These are phyloP conservation scores for Quadroppia sp. DNA, from an alignment of 2,888 invertebrate species.

Conservation along the genomic window DNA sequence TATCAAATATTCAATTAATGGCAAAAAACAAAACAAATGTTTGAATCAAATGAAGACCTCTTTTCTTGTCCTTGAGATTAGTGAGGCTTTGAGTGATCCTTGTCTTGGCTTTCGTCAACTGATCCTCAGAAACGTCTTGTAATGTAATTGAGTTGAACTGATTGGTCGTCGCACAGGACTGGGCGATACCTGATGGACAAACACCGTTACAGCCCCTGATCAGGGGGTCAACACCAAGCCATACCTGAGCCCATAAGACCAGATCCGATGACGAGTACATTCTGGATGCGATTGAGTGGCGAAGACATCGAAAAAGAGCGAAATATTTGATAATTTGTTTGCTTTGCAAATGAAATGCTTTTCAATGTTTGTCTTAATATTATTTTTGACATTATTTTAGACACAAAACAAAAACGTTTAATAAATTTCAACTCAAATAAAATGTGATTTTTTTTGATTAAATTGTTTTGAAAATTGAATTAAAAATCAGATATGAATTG, in stretches of 20 bases:
- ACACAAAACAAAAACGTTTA: neutral
- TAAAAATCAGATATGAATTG: no score
- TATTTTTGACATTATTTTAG: constrained; percentile 5
- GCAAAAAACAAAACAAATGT: neutral
- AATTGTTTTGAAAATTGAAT: no score
- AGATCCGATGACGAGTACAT: constrained; percentile 48
- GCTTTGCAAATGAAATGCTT: no score
- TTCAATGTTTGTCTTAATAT: neutral
- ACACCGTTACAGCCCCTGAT: no score
- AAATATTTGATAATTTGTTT: no score
- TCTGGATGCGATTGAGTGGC: constrained; percentile 41
- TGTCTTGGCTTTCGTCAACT: constrained; percentile 39
- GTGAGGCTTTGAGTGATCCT: constrained; percentile 36
- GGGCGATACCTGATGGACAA: constrained; percentile 46
- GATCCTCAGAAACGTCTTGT: constrained; percentile 41
- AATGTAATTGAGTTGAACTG: constrained; percentile 43
- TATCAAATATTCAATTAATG: no score
- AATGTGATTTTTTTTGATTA: neutral
- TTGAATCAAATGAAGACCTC: constrained; percentile 2
- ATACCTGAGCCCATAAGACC: constrained; percentile 48
- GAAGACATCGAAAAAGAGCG: neutral
- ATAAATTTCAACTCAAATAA: neutral
- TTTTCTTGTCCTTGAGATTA: constrained; percentile 40
- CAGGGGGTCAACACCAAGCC: neutral
- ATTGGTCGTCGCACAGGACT: constrained; percentile 42